These are phyloP conservation scores for Typhlomys cinereus DNA, from an alignment of 2,113 vertebrate genomes.

Conservation along the genomic window DNA sequence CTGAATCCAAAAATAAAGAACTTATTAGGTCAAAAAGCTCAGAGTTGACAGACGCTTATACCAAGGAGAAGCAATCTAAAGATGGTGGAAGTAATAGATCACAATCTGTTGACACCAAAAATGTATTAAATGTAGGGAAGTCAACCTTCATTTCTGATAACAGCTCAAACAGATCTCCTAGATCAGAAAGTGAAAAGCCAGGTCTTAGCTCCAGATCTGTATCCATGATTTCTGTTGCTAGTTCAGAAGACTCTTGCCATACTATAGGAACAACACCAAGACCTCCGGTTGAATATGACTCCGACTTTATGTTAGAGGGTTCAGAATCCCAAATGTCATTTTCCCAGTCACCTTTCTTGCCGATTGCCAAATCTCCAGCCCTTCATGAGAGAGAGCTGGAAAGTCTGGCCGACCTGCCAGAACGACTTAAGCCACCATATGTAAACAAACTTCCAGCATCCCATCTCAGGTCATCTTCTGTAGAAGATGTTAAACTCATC, in stretches of 20 bases:
- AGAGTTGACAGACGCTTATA: constrained; percentile 88
- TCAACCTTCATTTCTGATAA: constrained; percentile 87
- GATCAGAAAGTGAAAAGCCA: constrained; percentile 91
- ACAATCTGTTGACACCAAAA: constrained; percentile 91
- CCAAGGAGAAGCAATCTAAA: constrained; percentile 90
- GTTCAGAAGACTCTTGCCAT: constrained; percentile 96
- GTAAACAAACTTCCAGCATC: constrained; percentile 86
- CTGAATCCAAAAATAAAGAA: constrained; percentile 91
- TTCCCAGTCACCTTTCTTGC: constrained; percentile 91
- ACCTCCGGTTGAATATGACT: constrained; percentile 91
- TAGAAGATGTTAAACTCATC: constrained; percentile 91
- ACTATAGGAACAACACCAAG: constrained; percentile 90
- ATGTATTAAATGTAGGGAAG: constrained; percentile 83
- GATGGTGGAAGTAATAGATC: constrained; percentile 90
- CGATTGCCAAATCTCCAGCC: constrained; percentile 92
- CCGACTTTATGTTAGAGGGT: constrained; percentile 91
- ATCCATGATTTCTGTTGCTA: constrained; percentile 94
- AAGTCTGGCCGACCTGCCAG: constrained; percentile 87
- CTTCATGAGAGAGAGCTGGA: constrained; percentile 90
- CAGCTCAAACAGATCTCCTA: constrained; percentile 91
- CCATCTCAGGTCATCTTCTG: constrained; percentile 91
- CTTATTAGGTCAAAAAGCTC: constrained; percentile 94
- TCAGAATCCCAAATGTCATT: constrained; percentile 95
- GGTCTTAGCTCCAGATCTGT: constrained; percentile 93
- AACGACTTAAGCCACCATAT: constrained; percentile 84